Evolutionary conservation across 2,888 invertebrate species (phyloP).

Genomic region (Tigriopus californicus): DNA sequence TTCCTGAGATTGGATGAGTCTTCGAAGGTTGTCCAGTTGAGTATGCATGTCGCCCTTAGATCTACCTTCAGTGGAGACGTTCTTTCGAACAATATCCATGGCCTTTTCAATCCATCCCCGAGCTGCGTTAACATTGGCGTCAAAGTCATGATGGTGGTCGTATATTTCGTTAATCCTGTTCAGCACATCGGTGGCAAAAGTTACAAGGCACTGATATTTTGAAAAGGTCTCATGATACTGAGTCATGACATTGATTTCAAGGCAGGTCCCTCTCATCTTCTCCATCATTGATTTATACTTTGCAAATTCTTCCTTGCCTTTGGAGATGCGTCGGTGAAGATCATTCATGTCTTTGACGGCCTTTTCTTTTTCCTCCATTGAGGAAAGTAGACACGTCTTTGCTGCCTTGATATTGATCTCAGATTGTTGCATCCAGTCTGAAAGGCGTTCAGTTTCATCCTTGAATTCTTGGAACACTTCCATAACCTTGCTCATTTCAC

Average conservation of each 20-base stretch:
- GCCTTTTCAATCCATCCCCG: slow-evolving; percentile 71
- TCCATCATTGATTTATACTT: slow-evolving; percentile 40
- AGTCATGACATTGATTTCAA: slow-evolving; percentile 22
- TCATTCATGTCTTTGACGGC: slow-evolving; percentile 45
- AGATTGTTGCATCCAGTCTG: slow-evolving; percentile 80
- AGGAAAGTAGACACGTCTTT: slow-evolving; percentile 59
- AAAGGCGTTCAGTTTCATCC: slow-evolving; percentile 72
- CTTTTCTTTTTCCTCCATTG: slow-evolving; percentile 58
- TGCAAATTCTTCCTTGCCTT: slow-evolving; percentile 62
- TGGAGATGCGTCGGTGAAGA: slow-evolving; percentile 48
- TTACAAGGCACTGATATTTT: slow-evolving; percentile 45
- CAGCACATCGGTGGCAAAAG: slow-evolving; percentile 68
- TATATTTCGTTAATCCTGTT: slow-evolving; percentile 75
- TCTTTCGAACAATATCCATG: slow-evolving; percentile 52
- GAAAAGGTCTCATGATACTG: slow-evolving; percentile 22
- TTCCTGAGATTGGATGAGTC: slow-evolving; percentile 57
- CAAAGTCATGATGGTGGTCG: slow-evolving; percentile 64
- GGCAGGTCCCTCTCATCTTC: slow-evolving; percentile 20
- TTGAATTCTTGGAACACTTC: slow-evolving; percentile 74
- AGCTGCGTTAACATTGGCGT: slow-evolving; percentile 51
- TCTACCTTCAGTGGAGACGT: slow-evolving; percentile 3
- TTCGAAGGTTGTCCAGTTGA: slow-evolving; percentile 49
- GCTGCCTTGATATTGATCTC: slow-evolving; percentile 77
- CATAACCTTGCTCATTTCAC: slow-evolving; percentile 57
- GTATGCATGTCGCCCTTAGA: slow-evolving; percentile 57